phyloP scores from a whole-genome alignment of 2,113 vertebrate genomes.

The Protobothrops flavoviridis region DNA sequence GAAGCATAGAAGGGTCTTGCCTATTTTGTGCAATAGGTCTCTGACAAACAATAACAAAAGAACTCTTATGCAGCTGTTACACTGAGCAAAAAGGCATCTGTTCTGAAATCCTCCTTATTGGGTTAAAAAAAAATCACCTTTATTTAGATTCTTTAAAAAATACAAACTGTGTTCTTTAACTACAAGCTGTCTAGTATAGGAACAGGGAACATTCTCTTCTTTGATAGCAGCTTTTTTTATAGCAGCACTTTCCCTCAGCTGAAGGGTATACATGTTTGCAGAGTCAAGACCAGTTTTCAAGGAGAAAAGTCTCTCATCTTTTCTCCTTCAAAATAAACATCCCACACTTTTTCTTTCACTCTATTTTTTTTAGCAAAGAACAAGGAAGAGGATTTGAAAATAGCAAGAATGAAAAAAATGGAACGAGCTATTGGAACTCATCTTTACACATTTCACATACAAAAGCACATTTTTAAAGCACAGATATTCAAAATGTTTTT shows the following conservation, averaged over 20 bases:
- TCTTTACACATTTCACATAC: not conserved
- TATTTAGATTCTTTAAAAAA: not conserved
- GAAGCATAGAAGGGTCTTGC: not conserved
- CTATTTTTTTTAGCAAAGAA: not conserved
- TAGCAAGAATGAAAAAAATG: not conserved
- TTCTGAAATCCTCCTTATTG: not conserved
- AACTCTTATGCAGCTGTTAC: not conserved
- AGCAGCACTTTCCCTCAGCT: not conserved
- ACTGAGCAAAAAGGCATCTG: not conserved
- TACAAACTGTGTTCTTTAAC: not conserved
- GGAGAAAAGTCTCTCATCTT: not conserved
- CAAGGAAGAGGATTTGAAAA: not conserved
- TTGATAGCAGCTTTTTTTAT: not conserved
- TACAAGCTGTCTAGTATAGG: not conserved
- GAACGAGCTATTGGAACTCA: not conserved
- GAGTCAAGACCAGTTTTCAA: not conserved
- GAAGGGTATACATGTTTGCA: not conserved
- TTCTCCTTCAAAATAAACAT: not conserved
- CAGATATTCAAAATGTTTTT: not conserved
- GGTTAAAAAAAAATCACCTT: not conserved
- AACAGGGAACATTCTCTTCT: not conserved
- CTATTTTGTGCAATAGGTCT: not conserved
- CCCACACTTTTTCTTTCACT: not conserved
- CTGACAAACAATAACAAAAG: not conserved
- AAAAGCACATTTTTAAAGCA: not conserved